A percentile compares a stretch with the other conserved stretches of the same genome.
phyloP scores from a whole-genome alignment of 2,888 invertebrate species.

The Furcula furcula region DNA sequence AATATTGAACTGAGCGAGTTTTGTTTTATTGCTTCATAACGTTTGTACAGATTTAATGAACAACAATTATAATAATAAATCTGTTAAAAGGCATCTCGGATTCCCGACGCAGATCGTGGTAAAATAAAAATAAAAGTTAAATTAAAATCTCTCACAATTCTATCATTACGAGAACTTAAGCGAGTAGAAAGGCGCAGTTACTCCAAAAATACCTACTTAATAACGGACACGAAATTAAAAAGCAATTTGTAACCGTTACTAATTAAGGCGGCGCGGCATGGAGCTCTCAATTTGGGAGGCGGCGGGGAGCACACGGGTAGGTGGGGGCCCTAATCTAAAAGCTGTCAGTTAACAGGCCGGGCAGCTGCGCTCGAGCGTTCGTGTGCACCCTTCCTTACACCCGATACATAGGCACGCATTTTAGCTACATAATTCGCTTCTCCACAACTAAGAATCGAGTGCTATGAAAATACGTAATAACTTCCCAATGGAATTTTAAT shows the following conservation, averaged over 20 bases:
- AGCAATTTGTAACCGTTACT: slow-evolving; percentile 80
- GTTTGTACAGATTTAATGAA: slow-evolving; percentile 26
- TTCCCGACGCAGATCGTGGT: neutral
- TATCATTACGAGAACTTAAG: slow-evolving; percentile 10
- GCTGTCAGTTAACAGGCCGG: slow-evolving; percentile 71
- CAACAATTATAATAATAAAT: slow-evolving; percentile 22
- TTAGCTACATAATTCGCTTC: slow-evolving; percentile 8
- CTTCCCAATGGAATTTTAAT: slow-evolving; percentile 42
- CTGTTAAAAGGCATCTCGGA: slow-evolving; percentile 8
- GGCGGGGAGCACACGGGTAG: slow-evolving; percentile 31
- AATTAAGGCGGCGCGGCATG: slow-evolving; percentile 69
- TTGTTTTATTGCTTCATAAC: slow-evolving; percentile 42
- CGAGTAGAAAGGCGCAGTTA: slow-evolving; percentile 36
- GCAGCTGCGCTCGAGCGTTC: slow-evolving; percentile 59
- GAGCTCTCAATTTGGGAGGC: slow-evolving; percentile 69
- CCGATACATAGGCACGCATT: slow-evolving; percentile 27
- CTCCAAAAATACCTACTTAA: slow-evolving; percentile 56
- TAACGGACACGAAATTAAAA: slow-evolving; percentile 75
- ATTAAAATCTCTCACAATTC: slow-evolving; percentile 11
- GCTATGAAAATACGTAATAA: slow-evolving; percentile 13
- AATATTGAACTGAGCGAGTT: slow-evolving; percentile 54
- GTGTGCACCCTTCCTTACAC: slow-evolving; percentile 58
- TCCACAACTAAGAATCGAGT: slow-evolving; percentile 12
- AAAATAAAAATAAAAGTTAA: neutral
- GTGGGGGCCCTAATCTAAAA: slow-evolving; percentile 74